Percentiles rank a stretch among this genome's conserved stretches.
Conservation (phyloP, 2,113 vertebrate genomes). For the Willisornis vidua region DNA sequence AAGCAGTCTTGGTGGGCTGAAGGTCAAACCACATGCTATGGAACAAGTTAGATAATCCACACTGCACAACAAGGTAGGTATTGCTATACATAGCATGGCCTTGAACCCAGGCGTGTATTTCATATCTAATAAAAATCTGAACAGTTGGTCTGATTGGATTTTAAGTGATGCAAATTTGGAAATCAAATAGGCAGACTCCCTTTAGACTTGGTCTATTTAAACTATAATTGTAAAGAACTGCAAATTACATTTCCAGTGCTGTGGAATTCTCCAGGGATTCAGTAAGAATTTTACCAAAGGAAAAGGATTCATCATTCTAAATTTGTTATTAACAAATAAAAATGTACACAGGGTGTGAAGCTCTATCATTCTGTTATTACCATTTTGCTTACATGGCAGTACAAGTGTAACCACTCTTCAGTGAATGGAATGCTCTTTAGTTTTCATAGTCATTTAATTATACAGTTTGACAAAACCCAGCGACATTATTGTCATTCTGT, state of each 20-base stretch:
- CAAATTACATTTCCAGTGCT: conserved; percentile 69
- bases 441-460: conserved; percentile 34
- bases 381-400: neutral
- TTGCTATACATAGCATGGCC: conserved; percentile 18
- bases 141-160: conserved; percentile 83
- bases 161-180: conserved; percentile 82
- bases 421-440: neutral
- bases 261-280: conserved; percentile 52
- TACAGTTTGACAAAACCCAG: neutral
- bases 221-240: conserved; percentile 74
- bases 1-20: conserved; percentile 57
- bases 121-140: conserved; percentile 75
- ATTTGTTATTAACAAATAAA: conserved; percentile 51
- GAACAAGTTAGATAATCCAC: conserved; percentile 16
- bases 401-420: conserved; percentile 27
- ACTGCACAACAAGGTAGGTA: conserved; percentile 39
- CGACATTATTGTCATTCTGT: neutral
- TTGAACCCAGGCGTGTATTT: conserved; percentile 65
- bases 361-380: neutral
- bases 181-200: conserved; percentile 79
- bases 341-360: neutral
- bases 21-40: conserved; percentile 33
- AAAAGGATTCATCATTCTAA: conserved; percentile 60
- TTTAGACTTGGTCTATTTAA: conserved; percentile 77
- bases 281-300: conserved; percentile 38